Conservation (phyloP, 2,888 invertebrate genomes). For the Brachylomia viminalis region DNA sequence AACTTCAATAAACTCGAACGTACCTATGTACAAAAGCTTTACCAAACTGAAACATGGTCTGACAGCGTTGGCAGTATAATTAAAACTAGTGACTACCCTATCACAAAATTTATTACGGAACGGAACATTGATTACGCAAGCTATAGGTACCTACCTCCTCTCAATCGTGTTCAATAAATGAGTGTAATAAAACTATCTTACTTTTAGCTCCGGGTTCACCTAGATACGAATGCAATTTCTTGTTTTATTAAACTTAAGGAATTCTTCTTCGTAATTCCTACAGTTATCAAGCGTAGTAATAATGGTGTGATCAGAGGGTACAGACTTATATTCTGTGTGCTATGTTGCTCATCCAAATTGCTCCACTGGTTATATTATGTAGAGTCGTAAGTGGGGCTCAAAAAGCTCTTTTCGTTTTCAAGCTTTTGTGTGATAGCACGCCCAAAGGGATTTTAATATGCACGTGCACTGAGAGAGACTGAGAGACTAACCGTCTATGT, state of each 20-base stretch:
- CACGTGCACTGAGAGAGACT: not conserved
- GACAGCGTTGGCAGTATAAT: conserved; percentile 36
- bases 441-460: conserved; percentile 1
- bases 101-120: conserved; percentile 37
- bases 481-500: not conserved
- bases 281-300: conserved; percentile 32
- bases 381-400: conserved; percentile 7
- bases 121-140: conserved; percentile 24
- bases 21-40: conserved; percentile 13
- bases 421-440: not conserved
- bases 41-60: conserved; percentile 6
- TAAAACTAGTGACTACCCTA: conserved; percentile 38
- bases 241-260: conserved; percentile 35
- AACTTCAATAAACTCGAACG: conserved; percentile 29
- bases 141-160: not conserved
- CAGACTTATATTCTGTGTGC: not conserved
- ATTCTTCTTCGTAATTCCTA: conserved; percentile 34
- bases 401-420: conserved; percentile 18
- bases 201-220: conserved; percentile 28
- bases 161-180: conserved; percentile 34
- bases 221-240: conserved; percentile 47
- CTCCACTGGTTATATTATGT: not conserved
- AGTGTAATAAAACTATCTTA: conserved; percentile 46
- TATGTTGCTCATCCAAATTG: conserved; percentile 21
- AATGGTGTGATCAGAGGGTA: not conserved